Evolutionary conservation across 2,797 vertebrate genomes (phyloP).

Genomic region (Allobates femoralis): DNA sequence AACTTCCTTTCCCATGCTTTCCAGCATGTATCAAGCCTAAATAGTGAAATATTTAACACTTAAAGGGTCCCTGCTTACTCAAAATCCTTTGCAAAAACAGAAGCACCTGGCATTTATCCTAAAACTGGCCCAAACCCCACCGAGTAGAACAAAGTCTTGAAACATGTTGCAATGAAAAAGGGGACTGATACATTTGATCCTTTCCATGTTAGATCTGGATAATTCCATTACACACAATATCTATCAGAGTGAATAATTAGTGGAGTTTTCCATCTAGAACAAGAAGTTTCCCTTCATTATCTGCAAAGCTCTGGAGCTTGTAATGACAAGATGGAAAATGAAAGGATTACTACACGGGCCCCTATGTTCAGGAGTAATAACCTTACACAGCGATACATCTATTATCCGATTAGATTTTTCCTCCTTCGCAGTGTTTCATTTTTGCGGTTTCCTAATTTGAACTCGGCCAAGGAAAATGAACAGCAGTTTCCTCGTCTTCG

Average conservation of each 20-base stretch:
- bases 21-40: no score
- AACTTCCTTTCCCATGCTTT: no score
- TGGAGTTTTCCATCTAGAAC: slow-evolving; percentile 34
- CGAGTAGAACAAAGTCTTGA: not conserved
- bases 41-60: no score
- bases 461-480: slow-evolving; percentile 39
- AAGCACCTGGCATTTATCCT: no score
- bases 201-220: no score
- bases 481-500: slow-evolving; percentile 26
- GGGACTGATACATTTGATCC: no score
- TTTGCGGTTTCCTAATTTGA: slow-evolving; percentile 39
- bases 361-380: not conserved
- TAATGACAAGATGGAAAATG: slow-evolving; percentile 17
- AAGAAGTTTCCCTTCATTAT: slow-evolving; percentile 48
- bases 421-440: slow-evolving; percentile 19
- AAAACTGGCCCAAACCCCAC: not conserved
- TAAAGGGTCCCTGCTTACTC: no score
- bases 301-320: slow-evolving; percentile 3
- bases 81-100: no score
- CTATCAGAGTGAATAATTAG: slow-evolving; percentile 7
- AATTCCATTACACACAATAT: not conserved
- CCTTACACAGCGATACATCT: slow-evolving; percentile 28
- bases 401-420: slow-evolving; percentile 1
- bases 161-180: not conserved
- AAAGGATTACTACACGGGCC: not conserved